Evolutionary conservation across 2,797 vertebrate genomes (phyloP), one percentile per base, ranked within the genome.

Genomic region (Myripristis jacobus): DNA sequence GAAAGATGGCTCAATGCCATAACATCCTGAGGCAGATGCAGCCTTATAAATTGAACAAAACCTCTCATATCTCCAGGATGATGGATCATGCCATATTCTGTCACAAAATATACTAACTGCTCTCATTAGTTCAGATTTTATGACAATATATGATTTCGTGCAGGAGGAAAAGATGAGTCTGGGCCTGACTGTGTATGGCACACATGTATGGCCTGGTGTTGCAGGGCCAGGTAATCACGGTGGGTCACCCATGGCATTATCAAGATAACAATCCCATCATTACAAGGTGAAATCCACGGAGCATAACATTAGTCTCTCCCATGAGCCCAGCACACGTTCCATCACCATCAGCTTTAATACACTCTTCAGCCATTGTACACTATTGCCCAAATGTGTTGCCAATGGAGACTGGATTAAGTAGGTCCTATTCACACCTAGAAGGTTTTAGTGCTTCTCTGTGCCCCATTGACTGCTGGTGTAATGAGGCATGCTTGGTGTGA

Each of bases 401-500:
- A 52, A 24, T n/a, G 22, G 34, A 52, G 62, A n/a, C 36, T 31
- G 62, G 76, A 64, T 60, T 22, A 57, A 70, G 48, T 43, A 62
- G 69, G 58, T 69, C 61, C 54, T 63, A 65, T 77, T 62, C 80
- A 74, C 70, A 68, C 75, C 51, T 15, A 27, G 59, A 73, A 48
- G 67, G 71, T 82, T 75, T 69, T 72, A 77, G 68, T 44, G 61
- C 66, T 66, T 76, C 73, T 51, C 41, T 21, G 70, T 54, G 56
- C 60, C 58, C 65, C 79, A 52, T 70, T 69, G 80, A 54, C 82
- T 81, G 81, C 46, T 46, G 69, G 65, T 58, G 70, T 81, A 87
- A 86, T 87, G 85, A 85, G 80, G 69, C 82, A 1, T 83, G 76
- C 55, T 81, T 51, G 15, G 31, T 61, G 84, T 86, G 86, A 86